Base-by-base conservation (phyloP, 2,113 vertebrate genomes). In the Recurvirostra avosetta region DNA sequence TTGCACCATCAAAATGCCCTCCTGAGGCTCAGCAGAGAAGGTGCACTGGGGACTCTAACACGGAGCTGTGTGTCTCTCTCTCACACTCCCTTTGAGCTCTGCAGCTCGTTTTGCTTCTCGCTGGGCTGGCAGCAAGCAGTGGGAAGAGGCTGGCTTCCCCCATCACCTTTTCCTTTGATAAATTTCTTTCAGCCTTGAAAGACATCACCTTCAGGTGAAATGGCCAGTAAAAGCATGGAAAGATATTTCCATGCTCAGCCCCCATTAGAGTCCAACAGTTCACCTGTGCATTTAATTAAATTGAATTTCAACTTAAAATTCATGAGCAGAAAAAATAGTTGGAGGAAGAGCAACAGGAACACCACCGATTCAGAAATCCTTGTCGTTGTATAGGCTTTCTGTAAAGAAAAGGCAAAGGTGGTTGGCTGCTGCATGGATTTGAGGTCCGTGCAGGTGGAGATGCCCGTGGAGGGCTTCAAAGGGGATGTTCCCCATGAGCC, bases 101-200 rank as follows among this genome's bases (percentile, higher is more conserved):
- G 41, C 20, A 79, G 45, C 50, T 82, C 27, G 1, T 90, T 93
- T 90, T 29, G n/a, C 29, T 72, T 90, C n/a, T 78, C 2, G 1
- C 53, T 53, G 50, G 34, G 50, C 66, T 43, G 58, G 34, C 2
- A 3, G 47, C 36, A 77, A 61, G 80, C 34, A 47, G 21, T 72
- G 55, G 80, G 59, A 90, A 74, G 34, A 59, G 16, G 14, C 21
- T 88, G 49, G 15, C 36, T 89, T 77, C 22, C 19, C 32, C 15
- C 29, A 41, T 49, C 76, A 61, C 32, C 20, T 67, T 84, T 90
- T 74, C 14, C 55, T 89, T 89, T 68, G 47, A 81, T 53, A 1
- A 83, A 86, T 84, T 86, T 50, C 71, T 80, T 95, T 85, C 70
- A 92, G 45, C 29, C 18, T 85, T 86, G 34, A 79, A 94, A 93